These are phyloP conservation scores for Coronaproctus castanopsis DNA, from an alignment of 2,888 invertebrate genomes.

Conservation along the genomic window DNA sequence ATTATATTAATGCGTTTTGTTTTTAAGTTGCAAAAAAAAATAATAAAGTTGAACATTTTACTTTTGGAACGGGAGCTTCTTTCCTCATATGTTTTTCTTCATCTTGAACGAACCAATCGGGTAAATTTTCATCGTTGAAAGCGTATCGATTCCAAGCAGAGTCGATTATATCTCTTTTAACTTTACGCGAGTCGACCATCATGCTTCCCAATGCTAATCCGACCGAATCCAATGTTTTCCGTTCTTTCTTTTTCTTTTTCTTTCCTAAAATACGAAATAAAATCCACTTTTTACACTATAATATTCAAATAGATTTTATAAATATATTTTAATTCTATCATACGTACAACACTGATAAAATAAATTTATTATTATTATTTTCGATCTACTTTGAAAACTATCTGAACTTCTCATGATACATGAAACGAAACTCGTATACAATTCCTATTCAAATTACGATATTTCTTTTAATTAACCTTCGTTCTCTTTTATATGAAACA, in stretches of 20 bases:
- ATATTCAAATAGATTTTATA: too few relatives aligned
- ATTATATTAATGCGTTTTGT: too few relatives aligned
- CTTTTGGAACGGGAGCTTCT: constrained; percentile 64
- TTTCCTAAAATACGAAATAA: constrained; percentile 24
- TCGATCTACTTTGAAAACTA: too few relatives aligned
- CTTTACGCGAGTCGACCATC: constrained; percentile 74
- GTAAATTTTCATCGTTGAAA: constrained; percentile 75
- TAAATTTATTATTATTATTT: neutral
- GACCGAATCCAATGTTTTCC: constrained; percentile 56
- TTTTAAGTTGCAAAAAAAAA: too few relatives aligned
- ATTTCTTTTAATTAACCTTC: too few relatives aligned
- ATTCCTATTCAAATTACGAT: too few relatives aligned
- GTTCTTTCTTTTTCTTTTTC: constrained; percentile 34
- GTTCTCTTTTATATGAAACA: too few relatives aligned
- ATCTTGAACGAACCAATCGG: constrained; percentile 90
- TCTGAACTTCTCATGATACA: too few relatives aligned
- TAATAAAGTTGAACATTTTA: too few relatives aligned
- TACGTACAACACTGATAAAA: constrained; percentile 1
- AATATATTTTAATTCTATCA: constrained; percentile 10
- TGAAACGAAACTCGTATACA: too few relatives aligned
- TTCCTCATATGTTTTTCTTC: constrained; percentile 77
- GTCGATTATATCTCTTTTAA: constrained; percentile 72
- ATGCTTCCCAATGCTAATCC: constrained; percentile 82
- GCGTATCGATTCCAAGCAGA: constrained; percentile 82
- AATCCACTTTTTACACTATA: too few relatives aligned